phyloP scores from a whole-genome alignment of 2,113 vertebrate genomes.

The Sphaerodactylus townsendi region DNA sequence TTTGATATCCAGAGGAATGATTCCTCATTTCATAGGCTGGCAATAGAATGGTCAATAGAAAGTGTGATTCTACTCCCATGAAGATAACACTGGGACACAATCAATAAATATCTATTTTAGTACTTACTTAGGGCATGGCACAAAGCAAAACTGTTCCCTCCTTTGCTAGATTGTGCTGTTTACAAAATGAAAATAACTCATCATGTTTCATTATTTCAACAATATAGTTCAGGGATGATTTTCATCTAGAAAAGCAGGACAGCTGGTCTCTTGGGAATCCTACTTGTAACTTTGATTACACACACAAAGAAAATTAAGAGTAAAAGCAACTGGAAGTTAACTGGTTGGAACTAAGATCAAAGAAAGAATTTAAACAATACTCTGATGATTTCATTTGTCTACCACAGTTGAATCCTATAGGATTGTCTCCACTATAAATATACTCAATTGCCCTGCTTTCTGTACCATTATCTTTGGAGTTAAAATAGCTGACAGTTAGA shows the following conservation, averaged over 20 bases:
- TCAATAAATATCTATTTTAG: slow-evolving; percentile 31
- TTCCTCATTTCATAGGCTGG: background rate
- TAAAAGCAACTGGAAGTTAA: background rate
- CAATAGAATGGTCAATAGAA: background rate
- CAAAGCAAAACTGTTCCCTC: background rate
- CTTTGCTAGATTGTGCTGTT: slow-evolving; percentile 6
- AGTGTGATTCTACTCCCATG: background rate
- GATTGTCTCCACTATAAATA: too few relatives aligned
- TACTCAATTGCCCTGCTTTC: too few relatives aligned
- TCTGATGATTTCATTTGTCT: background rate
- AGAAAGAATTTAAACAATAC: background rate
- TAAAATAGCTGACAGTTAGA: too few relatives aligned
- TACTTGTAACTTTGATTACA: background rate
- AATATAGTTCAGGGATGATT: background rate
- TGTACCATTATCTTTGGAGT: too few relatives aligned
- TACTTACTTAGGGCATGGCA: slow-evolving; percentile 6
- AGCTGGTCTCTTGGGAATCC: background rate
- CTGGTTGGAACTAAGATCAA: background rate
- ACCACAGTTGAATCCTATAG: background rate
- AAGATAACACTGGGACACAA: background rate
- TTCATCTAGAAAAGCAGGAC: background rate
- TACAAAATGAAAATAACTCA: slow-evolving; percentile 12
- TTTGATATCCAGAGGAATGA: background rate
- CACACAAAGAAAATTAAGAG: background rate
- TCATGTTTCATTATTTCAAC: slow-evolving; percentile 14